Evolutionary conservation across 2,113 vertebrate genomes (phyloP), one percentile per base, ranked within the genome.

Genomic region (Ptilorrhoa leucosticta): DNA sequence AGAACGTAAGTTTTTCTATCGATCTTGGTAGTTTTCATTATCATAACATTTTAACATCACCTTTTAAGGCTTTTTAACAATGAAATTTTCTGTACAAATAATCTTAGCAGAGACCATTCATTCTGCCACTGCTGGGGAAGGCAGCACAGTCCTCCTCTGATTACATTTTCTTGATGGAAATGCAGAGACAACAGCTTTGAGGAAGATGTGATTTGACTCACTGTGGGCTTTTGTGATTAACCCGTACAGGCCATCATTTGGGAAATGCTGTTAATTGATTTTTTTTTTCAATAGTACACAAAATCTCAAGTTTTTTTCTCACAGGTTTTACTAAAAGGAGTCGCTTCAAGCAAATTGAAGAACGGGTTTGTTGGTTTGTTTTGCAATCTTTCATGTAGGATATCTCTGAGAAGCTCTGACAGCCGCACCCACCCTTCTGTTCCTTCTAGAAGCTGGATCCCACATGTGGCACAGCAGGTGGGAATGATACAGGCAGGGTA

Each of bases 381-480:
- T 30, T 50, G 40, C 71, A 92, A 56, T 35, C 18, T 80, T 79
- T 71, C 14, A n/a, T 0, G 1, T 15, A 40, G 33, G 35, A 7
- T 47, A n/a, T 24, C 66, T 64, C 39, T 73, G 48, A 87, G 18
- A 30, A 33, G 33, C 53, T 58, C 9, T 3, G 6, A 15, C 10
- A 80, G 35, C 45, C 48, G 9, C 31, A 17, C 13, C 11, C 22
- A 50, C 9, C 8, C 31, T 51, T 61, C 14, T 18, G 5, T 7
- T 23, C 37, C 22, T 42, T 56, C 22, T 28, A 8, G 56, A 39
- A 78, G 56, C 21, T 53, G 40, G 16, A 44, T 24, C 30, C 40
- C 1, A 0, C 10, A 3, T 3, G 21, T 37, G 56, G 11, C 27
- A 9, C 2, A 1, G 56, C 14, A 63, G n/a, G 24, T 12, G 8